Percentiles rank a stretch among this genome's conserved stretches.
phyloP scores from a whole-genome alignment of 2,888 invertebrate species.

The Tricholauxania praeusta region DNA sequence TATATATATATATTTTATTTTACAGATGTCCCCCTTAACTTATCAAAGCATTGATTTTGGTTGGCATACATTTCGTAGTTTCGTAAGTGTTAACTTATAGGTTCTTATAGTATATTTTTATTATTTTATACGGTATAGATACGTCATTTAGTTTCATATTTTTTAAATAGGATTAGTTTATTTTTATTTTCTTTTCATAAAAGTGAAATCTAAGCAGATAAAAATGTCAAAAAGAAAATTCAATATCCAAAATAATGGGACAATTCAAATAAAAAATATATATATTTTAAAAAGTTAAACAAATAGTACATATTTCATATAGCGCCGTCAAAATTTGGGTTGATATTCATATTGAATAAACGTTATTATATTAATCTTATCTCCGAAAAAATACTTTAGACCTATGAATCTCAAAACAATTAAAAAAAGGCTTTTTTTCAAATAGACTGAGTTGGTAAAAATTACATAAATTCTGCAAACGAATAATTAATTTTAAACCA shows the following conservation, averaged over 20 bases:
- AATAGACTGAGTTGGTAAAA: slow-evolving; percentile 53
- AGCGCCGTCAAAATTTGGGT: too few species aligned
- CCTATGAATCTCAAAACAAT: slow-evolving; percentile 63
- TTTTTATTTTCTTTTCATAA: slow-evolving; percentile 11
- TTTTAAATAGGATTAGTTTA: slow-evolving; percentile 1
- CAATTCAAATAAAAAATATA: not conserved
- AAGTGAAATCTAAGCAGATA: slow-evolving; percentile 18
- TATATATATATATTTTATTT: slow-evolving; percentile 55
- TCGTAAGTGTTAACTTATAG: slow-evolving; percentile 52
- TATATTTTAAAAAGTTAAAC: too few species aligned
- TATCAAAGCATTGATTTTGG: slow-evolving; percentile 81
- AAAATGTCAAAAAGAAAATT: too few species aligned
- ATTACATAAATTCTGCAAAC: slow-evolving; percentile 29
- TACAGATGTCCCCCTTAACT: slow-evolving; percentile 90
- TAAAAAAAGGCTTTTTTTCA: slow-evolving; percentile 48
- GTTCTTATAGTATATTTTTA: slow-evolving; percentile 24
- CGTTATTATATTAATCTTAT: slow-evolving; percentile 52
- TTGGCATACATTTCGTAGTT: slow-evolving; percentile 50
- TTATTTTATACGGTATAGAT: slow-evolving; percentile 17
- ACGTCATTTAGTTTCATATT: slow-evolving; percentile 20
- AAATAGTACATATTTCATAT: too few species aligned
- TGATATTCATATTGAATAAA: slow-evolving; percentile 8
- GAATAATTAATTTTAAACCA: slow-evolving; percentile 15
- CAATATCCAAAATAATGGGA: slow-evolving; percentile 25
- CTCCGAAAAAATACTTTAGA: slow-evolving; percentile 26